These are phyloP conservation scores for Alectoris magna DNA, from an alignment of 2,797 vertebrate genomes.

Conservation along the genomic window DNA sequence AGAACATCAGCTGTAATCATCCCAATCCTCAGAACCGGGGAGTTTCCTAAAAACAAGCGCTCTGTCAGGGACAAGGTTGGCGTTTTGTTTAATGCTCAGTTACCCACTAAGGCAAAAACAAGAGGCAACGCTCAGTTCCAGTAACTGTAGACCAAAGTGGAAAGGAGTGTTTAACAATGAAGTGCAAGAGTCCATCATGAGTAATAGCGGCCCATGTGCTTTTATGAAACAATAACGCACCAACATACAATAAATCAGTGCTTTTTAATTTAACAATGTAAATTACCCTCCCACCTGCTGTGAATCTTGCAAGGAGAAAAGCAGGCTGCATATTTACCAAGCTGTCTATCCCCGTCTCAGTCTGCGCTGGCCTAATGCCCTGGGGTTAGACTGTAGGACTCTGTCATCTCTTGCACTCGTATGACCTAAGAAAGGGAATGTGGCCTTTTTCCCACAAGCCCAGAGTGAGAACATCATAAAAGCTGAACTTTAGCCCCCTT, in stretches of 20 bases:
- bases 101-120: not conserved
- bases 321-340: constrained; percentile 37
- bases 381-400: constrained; percentile 60
- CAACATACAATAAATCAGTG: constrained; percentile 57
- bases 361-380: constrained; percentile 58
- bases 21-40: not conserved
- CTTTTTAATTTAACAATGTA: constrained; percentile 54
- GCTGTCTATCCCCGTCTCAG: constrained; percentile 37
- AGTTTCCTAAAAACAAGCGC: not conserved
- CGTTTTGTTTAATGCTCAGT: not conserved
- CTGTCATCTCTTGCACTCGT: constrained; percentile 69
- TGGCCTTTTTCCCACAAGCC: constrained; percentile 72
- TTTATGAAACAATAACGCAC: constrained; percentile 62
- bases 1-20: not conserved
- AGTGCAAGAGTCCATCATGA: constrained; percentile 29
- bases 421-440: constrained; percentile 74
- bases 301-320: constrained; percentile 39
- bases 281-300: constrained; percentile 66
- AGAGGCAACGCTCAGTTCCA: not conserved
- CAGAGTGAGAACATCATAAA: constrained; percentile 76
- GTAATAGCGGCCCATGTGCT: constrained; percentile 4
- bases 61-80: not conserved
- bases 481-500: constrained; percentile 76
- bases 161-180: constrained; percentile 48
- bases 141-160: constrained; percentile 26